Evolutionary conservation across 92 coral and sea anemone genomes (phyloP).

Genomic region (Zoanthus sociatus): DNA sequence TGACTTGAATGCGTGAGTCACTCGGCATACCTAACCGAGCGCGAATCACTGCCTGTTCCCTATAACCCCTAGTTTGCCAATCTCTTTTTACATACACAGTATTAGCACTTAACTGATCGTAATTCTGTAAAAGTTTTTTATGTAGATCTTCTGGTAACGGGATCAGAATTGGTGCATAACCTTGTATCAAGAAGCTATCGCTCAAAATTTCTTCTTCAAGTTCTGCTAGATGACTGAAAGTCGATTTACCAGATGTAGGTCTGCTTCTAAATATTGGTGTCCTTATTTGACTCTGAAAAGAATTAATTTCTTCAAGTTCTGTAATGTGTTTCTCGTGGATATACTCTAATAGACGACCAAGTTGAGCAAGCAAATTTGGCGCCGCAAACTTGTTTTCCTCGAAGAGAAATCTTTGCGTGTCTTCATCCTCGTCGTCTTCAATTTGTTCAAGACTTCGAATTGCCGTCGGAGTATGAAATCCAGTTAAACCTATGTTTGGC

Average conservation of each 20-base stretch:
- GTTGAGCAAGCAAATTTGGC: constrained; percentile 92
- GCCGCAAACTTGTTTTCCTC: constrained; percentile 98
- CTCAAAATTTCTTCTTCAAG: constrained; percentile 47
- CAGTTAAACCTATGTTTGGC: constrained; percentile 68
- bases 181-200: constrained; percentile 27
- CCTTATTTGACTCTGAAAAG: constrained; percentile 66
- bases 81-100: constrained; percentile 88
- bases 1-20: constrained; percentile 57
- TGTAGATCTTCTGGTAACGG: constrained; percentile 84
- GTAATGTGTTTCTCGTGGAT: constrained; percentile 82
- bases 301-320: constrained; percentile 78
- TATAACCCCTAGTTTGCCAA: constrained; percentile 96
- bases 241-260: constrained; percentile 40
- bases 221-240: constrained; percentile 37
- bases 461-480: constrained; percentile 61
- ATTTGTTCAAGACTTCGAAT: constrained; percentile 79
- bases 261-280: constrained; percentile 28
- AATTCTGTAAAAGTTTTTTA: constrained; percentile 78
- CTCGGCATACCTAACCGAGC: constrained; percentile 72
- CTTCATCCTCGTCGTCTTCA: constrained; percentile 96
- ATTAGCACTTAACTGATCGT: constrained; percentile 81
- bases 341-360: constrained; percentile 85
- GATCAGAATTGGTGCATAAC: constrained; percentile 65
- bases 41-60: constrained; percentile 85
- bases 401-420: constrained; percentile 94